Percentiles rank a stretch among this genome's conserved stretches.
These are phyloP conservation scores for Lycia hirtaria DNA, from an alignment of 2,888 invertebrate species.

Conservation along the genomic window DNA sequence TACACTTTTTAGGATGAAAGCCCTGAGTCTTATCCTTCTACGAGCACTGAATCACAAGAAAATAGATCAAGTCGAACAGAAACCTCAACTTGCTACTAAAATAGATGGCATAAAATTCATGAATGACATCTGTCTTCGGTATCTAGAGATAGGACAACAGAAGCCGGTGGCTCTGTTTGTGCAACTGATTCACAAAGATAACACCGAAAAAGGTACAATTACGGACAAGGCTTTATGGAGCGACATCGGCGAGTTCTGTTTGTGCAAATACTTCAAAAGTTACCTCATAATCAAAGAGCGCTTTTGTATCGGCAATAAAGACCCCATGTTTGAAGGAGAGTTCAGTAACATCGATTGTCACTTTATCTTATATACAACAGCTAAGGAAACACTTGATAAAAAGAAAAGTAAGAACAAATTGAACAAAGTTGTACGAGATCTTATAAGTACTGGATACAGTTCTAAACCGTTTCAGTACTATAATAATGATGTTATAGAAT, in stretches of 20 bases:
- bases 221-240: constrained; percentile 45
- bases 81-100: too few species aligned
- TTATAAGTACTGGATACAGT: constrained; percentile 42
- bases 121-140: too few species aligned
- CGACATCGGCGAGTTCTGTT: constrained; percentile 43
- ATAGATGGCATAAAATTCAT: too few species aligned
- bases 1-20: too few species aligned
- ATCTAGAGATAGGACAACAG: too few species aligned
- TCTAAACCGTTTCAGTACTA: constrained; percentile 47
- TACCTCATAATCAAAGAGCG: constrained; percentile 50
- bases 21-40: too few species aligned
- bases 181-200: constrained; percentile 42
- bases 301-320: constrained; percentile 39
- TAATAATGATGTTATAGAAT: constrained; percentile 36
- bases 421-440: constrained; percentile 39
- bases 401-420: constrained; percentile 33
- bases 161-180: too few species aligned
- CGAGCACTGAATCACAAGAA: too few species aligned
- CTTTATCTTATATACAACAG: constrained; percentile 53
- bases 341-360: constrained; percentile 46
- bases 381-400: constrained; percentile 43
- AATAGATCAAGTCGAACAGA: too few species aligned
- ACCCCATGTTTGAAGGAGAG: constrained; percentile 48
- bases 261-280: constrained; percentile 53
- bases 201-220: constrained; percentile 46